phyloP scores from a whole-genome alignment of 2,797 vertebrate genomes.

The Danio jaintianensis region DNA sequence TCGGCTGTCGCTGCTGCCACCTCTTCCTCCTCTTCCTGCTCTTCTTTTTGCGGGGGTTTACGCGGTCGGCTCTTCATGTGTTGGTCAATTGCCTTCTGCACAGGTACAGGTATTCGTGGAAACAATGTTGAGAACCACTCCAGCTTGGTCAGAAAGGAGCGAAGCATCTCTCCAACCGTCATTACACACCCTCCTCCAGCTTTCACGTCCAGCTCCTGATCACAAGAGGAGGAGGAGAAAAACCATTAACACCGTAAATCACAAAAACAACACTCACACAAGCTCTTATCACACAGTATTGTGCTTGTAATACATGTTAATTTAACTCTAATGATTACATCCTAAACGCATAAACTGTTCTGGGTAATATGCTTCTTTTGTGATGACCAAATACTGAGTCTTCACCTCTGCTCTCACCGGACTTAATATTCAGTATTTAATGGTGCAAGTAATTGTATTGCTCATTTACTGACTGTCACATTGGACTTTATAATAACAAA shows the following conservation, averaged over 20 bases:
- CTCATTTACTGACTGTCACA: not conserved
- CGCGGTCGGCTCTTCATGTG: conserved; percentile 96
- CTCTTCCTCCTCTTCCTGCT: conserved; percentile 80
- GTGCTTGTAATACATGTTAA: too few relatives aligned
- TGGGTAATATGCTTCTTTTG: conserved; percentile 64
- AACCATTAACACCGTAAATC: conserved; percentile 36
- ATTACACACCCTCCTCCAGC: conserved; percentile 97
- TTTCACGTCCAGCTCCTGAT: conserved; percentile 98
- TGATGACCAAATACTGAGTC: conserved; percentile 83
- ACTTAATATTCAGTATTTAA: conserved; percentile 74
- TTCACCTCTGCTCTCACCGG: conserved; percentile 85
- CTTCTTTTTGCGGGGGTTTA: conserved; percentile 88
- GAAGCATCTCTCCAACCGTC: conserved; percentile 97
- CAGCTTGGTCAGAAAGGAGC: conserved; percentile 97
- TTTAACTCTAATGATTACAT: not conserved
- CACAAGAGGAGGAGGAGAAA: conserved; percentile 56
- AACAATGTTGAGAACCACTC: conserved; percentile 99
- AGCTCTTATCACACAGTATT: not conserved
- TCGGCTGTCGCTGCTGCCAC: conserved; percentile 64
- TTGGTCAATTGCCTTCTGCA: conserved; percentile 96
- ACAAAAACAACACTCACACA: not conserved
- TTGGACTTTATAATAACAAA: not conserved
- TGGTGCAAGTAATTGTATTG: conserved; percentile 29
- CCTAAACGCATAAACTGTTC: conserved; percentile 11
- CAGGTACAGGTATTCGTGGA: conserved; percentile 97